A percentile compares a stretch with the other conserved stretches of the same genome.
Evolutionary conservation across 2,888 invertebrate genomes (phyloP).

Genomic region (Mythimna lalbum): DNA sequence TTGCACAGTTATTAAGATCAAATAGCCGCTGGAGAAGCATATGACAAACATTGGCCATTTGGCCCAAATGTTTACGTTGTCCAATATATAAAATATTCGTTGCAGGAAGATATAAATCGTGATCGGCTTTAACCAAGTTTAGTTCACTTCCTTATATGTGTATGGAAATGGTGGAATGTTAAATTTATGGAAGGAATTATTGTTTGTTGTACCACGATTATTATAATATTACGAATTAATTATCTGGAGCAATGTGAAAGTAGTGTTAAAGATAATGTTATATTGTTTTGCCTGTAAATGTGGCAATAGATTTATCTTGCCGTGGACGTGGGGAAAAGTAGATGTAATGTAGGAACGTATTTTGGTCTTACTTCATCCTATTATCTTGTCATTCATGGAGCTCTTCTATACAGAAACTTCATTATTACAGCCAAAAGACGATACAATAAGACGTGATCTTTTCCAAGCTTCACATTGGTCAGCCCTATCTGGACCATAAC

Average conservation of each 20-base stretch:
- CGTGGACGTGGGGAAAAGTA: neutral
- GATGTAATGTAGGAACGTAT: too few relatives aligned
- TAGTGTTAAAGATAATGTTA: constrained; percentile 32
- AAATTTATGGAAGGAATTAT: constrained; percentile 62
- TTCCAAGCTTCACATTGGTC: too few relatives aligned
- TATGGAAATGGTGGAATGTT: constrained; percentile 60
- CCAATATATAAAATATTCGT: constrained; percentile 73
- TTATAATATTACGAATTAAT: constrained; percentile 65
- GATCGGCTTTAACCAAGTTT: constrained; percentile 67
- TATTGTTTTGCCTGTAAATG: constrained; percentile 18
- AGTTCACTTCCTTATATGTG: constrained; percentile 72
- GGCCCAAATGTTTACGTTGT: constrained; percentile 77
- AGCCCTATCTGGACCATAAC: too few relatives aligned
- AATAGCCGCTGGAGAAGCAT: constrained; percentile 70
- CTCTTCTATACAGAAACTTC: too few relatives aligned
- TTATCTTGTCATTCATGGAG: too few relatives aligned
- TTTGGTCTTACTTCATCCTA: neutral
- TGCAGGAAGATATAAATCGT: constrained; percentile 83
- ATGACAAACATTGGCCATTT: constrained; percentile 67
- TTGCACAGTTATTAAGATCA: constrained; percentile 80
- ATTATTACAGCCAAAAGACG: too few relatives aligned
- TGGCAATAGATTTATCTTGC: constrained; percentile 26
- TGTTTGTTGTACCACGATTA: constrained; percentile 63
- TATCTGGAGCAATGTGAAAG: constrained; percentile 54
- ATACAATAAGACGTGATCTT: too few relatives aligned